Conservation (phyloP, 2,888 invertebrate species). For the Dicroscelio sp. region DNA sequence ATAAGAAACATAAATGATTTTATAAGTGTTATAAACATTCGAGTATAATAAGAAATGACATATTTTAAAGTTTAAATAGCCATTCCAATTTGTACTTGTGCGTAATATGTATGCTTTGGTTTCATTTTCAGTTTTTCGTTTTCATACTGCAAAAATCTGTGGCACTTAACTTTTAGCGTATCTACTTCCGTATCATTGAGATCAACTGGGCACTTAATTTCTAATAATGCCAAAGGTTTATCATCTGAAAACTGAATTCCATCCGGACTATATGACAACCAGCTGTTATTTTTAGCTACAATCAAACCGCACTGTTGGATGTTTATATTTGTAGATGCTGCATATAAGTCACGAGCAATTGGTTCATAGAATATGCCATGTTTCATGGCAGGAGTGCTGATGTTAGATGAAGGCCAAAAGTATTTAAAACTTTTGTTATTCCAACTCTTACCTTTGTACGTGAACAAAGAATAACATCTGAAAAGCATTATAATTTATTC, state of each 20-base stretch:
- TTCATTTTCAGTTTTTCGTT: neutral
- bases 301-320: slow-evolving; percentile 17
- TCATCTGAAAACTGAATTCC: neutral
- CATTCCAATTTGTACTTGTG: slow-evolving; percentile 45
- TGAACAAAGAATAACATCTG: slow-evolving; percentile 47
- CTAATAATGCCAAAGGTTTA: neutral
- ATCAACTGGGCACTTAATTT: slow-evolving; percentile 10
- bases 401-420: slow-evolving; percentile 44
- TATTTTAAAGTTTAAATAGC: neutral
- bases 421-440: slow-evolving; percentile 12
- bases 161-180: slow-evolving; percentile 4
- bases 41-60: too few species aligned
- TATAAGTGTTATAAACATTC: too few species aligned
- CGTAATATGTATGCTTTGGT: slow-evolving; percentile 20
- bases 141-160: slow-evolving; percentile 1
- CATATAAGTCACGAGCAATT: neutral
- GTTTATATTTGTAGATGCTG: neutral
- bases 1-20: too few species aligned
- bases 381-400: neutral
- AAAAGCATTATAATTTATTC: too few species aligned
- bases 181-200: neutral
- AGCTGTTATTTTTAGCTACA: neutral
- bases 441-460: slow-evolving; percentile 50
- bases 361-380: slow-evolving; percentile 27
- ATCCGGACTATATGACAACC: slow-evolving; percentile 38